Evolutionary conservation across 2,113 vertebrate species (phyloP).

Genomic region (Lichenostomus cassidix): DNA sequence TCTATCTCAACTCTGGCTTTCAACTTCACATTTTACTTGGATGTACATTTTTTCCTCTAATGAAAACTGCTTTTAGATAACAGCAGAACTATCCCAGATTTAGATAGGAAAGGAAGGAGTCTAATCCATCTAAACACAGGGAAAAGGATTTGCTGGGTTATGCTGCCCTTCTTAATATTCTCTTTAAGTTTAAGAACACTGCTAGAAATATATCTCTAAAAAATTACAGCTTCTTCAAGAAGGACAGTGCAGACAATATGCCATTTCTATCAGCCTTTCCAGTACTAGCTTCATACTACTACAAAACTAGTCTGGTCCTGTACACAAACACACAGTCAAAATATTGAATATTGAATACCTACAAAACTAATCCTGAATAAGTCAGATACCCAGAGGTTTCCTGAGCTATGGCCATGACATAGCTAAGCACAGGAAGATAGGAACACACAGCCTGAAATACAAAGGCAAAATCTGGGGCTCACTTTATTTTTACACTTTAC

Average conservation of each 20-base stretch:
- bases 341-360: fast-evolving
- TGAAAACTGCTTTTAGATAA: conserved; percentile 45
- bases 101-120: background rate
- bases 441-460: background rate
- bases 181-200: background rate
- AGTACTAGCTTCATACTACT: background rate
- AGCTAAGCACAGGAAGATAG: background rate
- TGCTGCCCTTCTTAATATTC: background rate
- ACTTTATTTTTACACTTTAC: background rate
- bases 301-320: background rate
- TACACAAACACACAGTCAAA: background rate
- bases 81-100: conserved; percentile 30
- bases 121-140: conserved; percentile 12
- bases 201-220: background rate
- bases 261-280: background rate
- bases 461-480: background rate
- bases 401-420: background rate
- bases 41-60: conserved; percentile 55
- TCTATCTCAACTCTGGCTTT: conserved; percentile 65
- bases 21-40: conserved; percentile 50
- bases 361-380: background rate
- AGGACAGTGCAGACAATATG: background rate
- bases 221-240: background rate
- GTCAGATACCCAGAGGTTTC: background rate
- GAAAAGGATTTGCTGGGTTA: background rate